phyloP scores from a whole-genome alignment of 2,113 vertebrate species.

The Prietella phreatophila region DNA sequence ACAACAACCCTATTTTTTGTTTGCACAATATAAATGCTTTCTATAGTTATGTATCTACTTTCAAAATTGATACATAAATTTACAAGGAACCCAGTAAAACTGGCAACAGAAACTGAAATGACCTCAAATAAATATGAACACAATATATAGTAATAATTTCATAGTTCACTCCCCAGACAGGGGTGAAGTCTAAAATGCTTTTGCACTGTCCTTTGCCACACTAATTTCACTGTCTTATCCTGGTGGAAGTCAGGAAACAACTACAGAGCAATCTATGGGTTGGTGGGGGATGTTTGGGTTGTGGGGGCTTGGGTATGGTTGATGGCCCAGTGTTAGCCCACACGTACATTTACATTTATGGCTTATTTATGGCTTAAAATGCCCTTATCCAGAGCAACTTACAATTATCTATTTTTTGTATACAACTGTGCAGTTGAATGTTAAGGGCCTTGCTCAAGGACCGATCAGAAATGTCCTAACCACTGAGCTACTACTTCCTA shows the following conservation, averaged over 20 bases:
- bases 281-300: background rate
- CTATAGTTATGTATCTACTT: background rate
- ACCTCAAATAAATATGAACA: background rate
- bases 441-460: too few species aligned
- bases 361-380: too few species aligned
- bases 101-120: background rate
- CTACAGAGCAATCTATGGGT: background rate
- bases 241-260: background rate
- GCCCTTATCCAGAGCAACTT: too few species aligned
- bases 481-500: too few species aligned
- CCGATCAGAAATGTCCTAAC: too few species aligned
- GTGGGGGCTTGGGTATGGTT: background rate
- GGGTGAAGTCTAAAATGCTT: background rate
- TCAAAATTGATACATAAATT: too few species aligned
- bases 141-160: background rate
- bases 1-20: too few species aligned
- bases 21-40: too few species aligned
- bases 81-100: background rate
- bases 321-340: background rate
- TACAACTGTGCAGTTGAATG: too few species aligned
- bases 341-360: too few species aligned
- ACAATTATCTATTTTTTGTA: too few species aligned
- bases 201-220: background rate
- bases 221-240: background rate
- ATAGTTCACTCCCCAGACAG: background rate